Base-by-base conservation (phyloP, 2,113 vertebrate species). In the Clarias magur region DNA sequence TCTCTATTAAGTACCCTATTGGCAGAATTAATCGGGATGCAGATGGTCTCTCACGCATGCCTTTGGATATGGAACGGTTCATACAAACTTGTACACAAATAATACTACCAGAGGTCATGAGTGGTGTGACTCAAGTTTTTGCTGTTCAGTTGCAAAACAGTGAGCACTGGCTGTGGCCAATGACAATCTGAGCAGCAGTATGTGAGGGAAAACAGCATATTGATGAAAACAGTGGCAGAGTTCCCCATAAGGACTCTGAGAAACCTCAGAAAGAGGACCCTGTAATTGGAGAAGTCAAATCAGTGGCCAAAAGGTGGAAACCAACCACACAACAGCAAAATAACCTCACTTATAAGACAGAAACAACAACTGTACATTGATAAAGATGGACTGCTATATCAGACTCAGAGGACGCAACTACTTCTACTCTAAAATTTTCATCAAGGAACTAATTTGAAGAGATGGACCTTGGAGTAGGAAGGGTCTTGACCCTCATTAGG, bases 341-440 rank as follows among this genome's bases (percentile, higher is more conserved):
- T 48, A 48, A 48, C 48, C 6, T 8, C 6, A 48, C 48, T 48
- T 6, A 48, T 7, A 48, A 48, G 48, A 8, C 7, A 48, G 48
- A 48, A 48, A 48, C 7, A 48, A 48, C 48, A 7, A 48, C 48
- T 48, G 7, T 48, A 48, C 48, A 1, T 48, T 8, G 48, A 48
- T 48, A 48, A 48, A 7, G 48, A 48, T 48, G 48, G 6, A 48
- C 48, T 48, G 48, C 70, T 42, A 4, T 7, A 1, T 27, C 17
- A 1, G 2, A 19, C 34, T 3, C 3, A 2, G 1, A 1, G 4
- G 2, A 7, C 30, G 0, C 27, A 8, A 48, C 48, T 48, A 8
- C 48, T 48, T 48, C 48, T 48, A 5, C 48, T 7, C 7, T 48
- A 48, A 48, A 48, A 48, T 8, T 48, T 48, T 48, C 48, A 48